Evolutionary conservation across 2,888 invertebrate species (phyloP), one percentile per base, ranked within the genome.

Genomic region (Nasonia oneida): DNA sequence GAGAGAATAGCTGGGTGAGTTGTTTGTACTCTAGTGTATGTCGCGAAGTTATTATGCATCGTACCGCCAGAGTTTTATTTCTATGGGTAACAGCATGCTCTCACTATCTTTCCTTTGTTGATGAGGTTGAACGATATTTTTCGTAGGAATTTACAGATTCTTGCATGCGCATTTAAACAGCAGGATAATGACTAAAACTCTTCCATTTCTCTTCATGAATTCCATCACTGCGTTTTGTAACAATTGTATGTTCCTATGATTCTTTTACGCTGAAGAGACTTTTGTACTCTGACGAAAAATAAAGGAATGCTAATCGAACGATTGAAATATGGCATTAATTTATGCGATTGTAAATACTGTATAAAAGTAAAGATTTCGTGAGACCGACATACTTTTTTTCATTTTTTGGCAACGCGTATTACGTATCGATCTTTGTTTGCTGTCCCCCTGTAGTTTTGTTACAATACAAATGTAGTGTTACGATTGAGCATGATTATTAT

Each of bases 61-160:
- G 82, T 89, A 87, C 85, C 88, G 88, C 88, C 88, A 89, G 88
- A 89, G 88, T 89, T 89, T 88, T 71, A 75, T 78, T 89, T 90
- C 88, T 88, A 87, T 88, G 86, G 86, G 86, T 89, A 89, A 86
- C 82, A 87, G 79, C 88, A 87, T 81, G 79, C 71, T 79, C 61
- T 83, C 70, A 74, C 39, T 78, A 37, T 85, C 70, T 37, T 23
- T 75, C 50, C 78, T 85, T 71, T 70, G 70, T 73, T 18, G 53
- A 74, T 64, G 76, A 70, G 61, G 23, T 67, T 61, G 18, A 73
- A 23, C 33, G 71, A 42, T 77, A 61, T 12, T 29, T 77, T 23
- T 81, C 37, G 81, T 81, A 81, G 77, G 47, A 81, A 81, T 77
- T 29, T 80, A 71, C 57, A 75, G 74, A 15, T 37, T 61, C 15